Conservation (phyloP, 2,113 vertebrate genomes). For the Neodon shergylaensis region DNA sequence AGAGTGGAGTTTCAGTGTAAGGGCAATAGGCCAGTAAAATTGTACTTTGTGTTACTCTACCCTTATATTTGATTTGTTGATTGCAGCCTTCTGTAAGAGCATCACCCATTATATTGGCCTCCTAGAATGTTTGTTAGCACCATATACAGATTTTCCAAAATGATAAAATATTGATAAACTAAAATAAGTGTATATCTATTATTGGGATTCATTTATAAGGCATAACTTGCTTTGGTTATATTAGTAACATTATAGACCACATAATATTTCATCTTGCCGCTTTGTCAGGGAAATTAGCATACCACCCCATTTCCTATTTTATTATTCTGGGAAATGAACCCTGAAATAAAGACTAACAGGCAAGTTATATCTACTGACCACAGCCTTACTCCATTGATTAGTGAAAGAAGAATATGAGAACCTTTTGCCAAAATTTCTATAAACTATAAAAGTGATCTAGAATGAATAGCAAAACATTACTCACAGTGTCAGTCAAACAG, state of each 20-base stretch:
- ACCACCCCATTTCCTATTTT: too few relatives aligned
- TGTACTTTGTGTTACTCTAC: background rate
- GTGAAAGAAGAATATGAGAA: background rate
- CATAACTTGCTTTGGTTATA: background rate
- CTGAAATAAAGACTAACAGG: background rate
- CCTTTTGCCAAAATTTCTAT: background rate
- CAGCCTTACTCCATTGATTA: background rate
- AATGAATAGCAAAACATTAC: constrained; percentile 49
- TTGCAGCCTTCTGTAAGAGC: too few relatives aligned
- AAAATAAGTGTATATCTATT: background rate
- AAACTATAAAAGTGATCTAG: constrained; percentile 32
- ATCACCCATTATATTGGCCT: background rate
- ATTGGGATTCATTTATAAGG: background rate
- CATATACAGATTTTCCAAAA: background rate
- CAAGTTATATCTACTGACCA: background rate
- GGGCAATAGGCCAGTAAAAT: background rate
- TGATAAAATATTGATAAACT: background rate
- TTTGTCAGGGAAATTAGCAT: background rate
- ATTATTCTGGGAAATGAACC: too few relatives aligned
- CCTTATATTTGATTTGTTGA: background rate
- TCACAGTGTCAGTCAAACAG: constrained; percentile 62
- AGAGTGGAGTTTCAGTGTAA: background rate
- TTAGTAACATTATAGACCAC: background rate
- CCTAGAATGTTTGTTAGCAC: background rate
- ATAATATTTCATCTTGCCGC: background rate